Evolutionary conservation across 2,888 invertebrate species (phyloP), one percentile per base, ranked within the genome.

Genomic region (Ceratothoa steindachneri): DNA sequence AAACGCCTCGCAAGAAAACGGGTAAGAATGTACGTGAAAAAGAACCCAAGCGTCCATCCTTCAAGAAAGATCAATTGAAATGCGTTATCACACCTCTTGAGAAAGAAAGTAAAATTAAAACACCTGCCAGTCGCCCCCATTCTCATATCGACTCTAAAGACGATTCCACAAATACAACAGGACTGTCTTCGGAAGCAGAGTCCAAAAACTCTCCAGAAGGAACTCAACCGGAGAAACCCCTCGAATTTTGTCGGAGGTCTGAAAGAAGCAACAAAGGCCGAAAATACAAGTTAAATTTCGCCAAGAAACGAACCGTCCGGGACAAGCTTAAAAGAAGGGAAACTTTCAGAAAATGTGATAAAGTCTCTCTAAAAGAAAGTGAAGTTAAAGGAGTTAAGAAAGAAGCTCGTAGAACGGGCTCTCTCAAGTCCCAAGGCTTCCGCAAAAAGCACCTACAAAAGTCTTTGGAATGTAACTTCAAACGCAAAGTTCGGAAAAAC

Each of bases 231-330:
- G n/a, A 24, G 2, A 60, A 60, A 24, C 3, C 60, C 1, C 24
- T 24, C n/a, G 27, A 24, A 12, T 60, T 24, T n/a, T 60, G 60
- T 60, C n/a, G 60, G 24, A 60, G 60, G 24, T 60, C 60, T 24
- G 60, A 60, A 60, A n/a, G 60, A 24, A 60, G 60, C 27, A 60
- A 60, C 27, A 60, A 60, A 60, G 60, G 60, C n/a, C 19, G 60
- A 24, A 60, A 60, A 60, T 60, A 60, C 24, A 60, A 60, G 60
- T 7, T 60, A 60, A 60, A 24, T 60, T 24, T 60, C 12, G 60
- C 60, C 24, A 60, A 60, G 60, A 1, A 24, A 7, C n/a, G 27
- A 60, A 24, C 22, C 12, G 12, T 24, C 2, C n/a, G 24, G 27
- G 60, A 60, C 12, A 60, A 60, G 24, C 9, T 60, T 12, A 60